phyloP scores from a whole-genome alignment of 2,888 invertebrate species.

The Plutella xylostella region DNA sequence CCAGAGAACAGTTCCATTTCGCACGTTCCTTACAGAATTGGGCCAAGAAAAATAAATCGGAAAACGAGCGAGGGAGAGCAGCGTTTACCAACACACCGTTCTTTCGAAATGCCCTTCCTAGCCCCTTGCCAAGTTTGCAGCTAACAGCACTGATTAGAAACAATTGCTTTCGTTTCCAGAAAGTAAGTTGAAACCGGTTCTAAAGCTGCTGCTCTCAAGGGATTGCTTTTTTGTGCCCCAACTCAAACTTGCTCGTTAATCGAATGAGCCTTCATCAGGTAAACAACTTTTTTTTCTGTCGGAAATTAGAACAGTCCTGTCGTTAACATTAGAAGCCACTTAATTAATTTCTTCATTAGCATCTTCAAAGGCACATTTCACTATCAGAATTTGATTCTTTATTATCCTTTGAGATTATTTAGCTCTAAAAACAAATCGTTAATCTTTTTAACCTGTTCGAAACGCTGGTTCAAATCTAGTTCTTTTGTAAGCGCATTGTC shows the following conservation, averaged over 20 bases:
- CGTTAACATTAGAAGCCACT: neutral
- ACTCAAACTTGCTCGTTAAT: constrained; percentile 1
- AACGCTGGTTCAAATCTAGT: neutral
- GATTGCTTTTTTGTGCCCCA: constrained; percentile 1
- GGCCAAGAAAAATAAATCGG: constrained; percentile 9
- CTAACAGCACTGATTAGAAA: constrained; percentile 8
- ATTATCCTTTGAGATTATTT: neutral
- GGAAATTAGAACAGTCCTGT: neutral
- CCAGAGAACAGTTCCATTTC: neutral
- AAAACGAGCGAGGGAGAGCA: too few species aligned
- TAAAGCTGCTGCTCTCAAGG: constrained; percentile 5
- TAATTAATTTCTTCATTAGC: constrained; percentile 5
- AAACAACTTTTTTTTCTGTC: constrained; percentile 3
- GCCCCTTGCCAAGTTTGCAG: constrained; percentile 7
- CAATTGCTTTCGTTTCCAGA: constrained; percentile 9
- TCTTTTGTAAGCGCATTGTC: constrained; percentile 1
- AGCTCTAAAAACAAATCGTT: constrained; percentile 1
- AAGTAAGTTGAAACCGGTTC: constrained; percentile 7
- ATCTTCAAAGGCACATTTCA: neutral
- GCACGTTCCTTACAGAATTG: constrained; percentile 4
- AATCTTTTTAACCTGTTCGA: neutral
- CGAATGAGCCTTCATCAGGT: constrained; percentile 1
- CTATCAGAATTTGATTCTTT: too few species aligned
- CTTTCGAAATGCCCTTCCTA: constrained; percentile 3
- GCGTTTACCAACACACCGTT: neutral